Evolutionary conservation across 2,888 invertebrate genomes (phyloP).

Genomic region (Erebia ligea): DNA sequence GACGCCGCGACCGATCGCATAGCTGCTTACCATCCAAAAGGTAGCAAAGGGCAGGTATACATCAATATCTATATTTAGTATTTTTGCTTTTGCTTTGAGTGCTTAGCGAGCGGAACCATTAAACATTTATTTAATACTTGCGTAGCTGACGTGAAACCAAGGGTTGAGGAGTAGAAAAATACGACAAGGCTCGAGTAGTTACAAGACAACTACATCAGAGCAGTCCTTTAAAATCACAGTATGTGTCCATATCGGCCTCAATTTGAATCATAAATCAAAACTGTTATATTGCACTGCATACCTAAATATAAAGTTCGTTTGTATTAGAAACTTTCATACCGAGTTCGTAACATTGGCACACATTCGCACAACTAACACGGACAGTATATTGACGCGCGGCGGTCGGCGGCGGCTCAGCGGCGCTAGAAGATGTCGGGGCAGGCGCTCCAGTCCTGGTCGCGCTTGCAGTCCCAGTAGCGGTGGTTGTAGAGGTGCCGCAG

Average conservation of each 20-base stretch:
- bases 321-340: not conserved
- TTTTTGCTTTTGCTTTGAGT: not conserved
- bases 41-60: conserved; percentile 5
- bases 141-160: not conserved
- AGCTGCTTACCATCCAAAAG: not conserved
- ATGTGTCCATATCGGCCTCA: not conserved
- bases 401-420: conserved; percentile 16
- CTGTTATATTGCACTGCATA: conserved; percentile 7
- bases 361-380: not conserved
- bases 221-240: not conserved
- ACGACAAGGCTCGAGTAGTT: not conserved
- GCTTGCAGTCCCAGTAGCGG: conserved; percentile 97
- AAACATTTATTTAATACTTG: not conserved
- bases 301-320: not conserved
- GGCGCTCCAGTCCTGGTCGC: conserved; percentile 91
- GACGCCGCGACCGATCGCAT: not conserved
- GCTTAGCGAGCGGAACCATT: not conserved
- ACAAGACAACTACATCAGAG: not conserved
- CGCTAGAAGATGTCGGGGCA: conserved; percentile 95
- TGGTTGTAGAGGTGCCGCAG: conserved; percentile 91
- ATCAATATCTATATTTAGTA: not conserved
- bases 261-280: not conserved
- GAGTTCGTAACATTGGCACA: not conserved
- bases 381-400: too few species aligned
- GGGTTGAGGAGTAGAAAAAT: not conserved